Evolutionary conservation across 1,140 invertebrate species (phyloP).

Genomic region (Centruroides sculpturatus): DNA sequence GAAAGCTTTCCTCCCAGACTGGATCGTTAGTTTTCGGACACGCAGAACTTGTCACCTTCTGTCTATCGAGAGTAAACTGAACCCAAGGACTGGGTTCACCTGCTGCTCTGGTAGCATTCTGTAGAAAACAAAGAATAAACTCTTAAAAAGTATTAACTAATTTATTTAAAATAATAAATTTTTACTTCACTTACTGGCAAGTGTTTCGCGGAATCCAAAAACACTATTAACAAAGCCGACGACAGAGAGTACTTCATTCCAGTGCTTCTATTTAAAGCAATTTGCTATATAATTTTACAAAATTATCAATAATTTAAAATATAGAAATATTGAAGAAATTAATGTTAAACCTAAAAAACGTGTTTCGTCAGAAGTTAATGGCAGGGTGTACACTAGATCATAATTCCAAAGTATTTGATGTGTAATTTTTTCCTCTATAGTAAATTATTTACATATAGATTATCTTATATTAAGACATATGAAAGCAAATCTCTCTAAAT

Average conservation of each 20-base stretch:
- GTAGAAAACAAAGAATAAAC: neutral
- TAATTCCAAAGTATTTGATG: too few species aligned
- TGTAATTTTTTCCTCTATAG: too few species aligned
- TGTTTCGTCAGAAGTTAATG: too few species aligned
- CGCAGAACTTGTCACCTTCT: constrained; percentile 21
- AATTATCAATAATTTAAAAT: neutral
- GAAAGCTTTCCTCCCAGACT: constrained; percentile 56
- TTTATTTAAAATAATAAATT: neutral
- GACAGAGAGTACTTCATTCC: constrained; percentile 6
- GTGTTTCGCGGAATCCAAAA: constrained; percentile 76
- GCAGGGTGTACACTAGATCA: too few species aligned
- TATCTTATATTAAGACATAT: too few species aligned
- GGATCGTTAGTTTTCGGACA: constrained; percentile 35
- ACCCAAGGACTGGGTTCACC: constrained; percentile 29
- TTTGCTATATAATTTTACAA: constrained; percentile 1
- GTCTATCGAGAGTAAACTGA: constrained; percentile 24
- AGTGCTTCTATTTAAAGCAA: neutral
- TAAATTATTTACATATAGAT: too few species aligned
- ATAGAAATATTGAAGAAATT: constrained; percentile 36
- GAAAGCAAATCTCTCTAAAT: too few species aligned
- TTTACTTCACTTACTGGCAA: constrained; percentile 54
- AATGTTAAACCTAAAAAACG: too few species aligned
- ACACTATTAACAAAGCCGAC: constrained; percentile 51
- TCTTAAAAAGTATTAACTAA: neutral
- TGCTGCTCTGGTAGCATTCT: constrained; percentile 12